Evolutionary conservation across 2,113 vertebrate genomes (phyloP).

Genomic region (Panurus biarmicus): DNA sequence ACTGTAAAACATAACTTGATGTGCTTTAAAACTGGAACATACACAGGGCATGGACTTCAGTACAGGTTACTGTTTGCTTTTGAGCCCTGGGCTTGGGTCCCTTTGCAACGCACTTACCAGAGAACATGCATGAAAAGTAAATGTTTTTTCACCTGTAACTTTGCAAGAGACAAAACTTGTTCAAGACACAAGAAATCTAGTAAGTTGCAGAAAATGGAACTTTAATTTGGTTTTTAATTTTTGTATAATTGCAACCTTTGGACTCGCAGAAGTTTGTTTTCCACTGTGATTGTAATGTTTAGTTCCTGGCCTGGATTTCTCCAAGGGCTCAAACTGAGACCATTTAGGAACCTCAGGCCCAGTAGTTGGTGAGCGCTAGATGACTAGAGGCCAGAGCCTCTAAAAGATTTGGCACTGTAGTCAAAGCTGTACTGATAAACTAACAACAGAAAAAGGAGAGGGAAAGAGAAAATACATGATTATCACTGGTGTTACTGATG

Average conservation of each 20-base stretch:
- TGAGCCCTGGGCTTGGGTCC: not conserved
- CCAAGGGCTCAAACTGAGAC: fast-evolving
- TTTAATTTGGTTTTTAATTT: not conserved
- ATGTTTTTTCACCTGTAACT: not conserved
- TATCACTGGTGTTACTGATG: not conserved
- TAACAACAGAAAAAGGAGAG: not conserved
- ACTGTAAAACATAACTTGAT: not conserved
- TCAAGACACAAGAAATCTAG: not conserved
- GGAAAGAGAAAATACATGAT: not conserved
- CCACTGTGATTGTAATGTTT: not conserved
- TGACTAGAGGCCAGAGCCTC: not conserved
- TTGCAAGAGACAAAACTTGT: no score
- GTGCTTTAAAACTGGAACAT: not conserved
- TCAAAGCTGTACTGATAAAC: not conserved
- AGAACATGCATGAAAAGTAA: not conserved
- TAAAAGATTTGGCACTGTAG: not conserved
- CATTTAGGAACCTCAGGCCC: not conserved
- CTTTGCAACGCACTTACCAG: not conserved
- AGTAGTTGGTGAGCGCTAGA: not conserved
- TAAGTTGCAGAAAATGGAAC: not conserved
- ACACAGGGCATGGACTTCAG: not conserved
- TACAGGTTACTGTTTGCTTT: not conserved
- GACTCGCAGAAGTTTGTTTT: not conserved
- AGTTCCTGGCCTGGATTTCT: not conserved
- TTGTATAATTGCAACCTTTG: not conserved